A percentile compares a stretch with the other conserved stretches of the same genome.
Conservation (phyloP, 2,888 invertebrate genomes). For the Drosophila flavopinicola region DNA sequence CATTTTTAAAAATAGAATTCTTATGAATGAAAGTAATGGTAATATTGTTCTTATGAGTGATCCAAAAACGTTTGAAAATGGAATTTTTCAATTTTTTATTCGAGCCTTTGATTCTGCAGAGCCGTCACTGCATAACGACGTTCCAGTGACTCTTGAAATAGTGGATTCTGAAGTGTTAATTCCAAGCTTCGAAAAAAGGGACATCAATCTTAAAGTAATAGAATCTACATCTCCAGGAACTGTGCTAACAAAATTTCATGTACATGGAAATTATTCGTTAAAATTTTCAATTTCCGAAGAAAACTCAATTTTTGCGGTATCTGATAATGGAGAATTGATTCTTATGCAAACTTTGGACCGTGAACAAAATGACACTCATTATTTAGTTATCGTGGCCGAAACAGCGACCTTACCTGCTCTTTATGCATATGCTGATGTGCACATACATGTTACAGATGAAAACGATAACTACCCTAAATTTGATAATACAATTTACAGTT, state of each 20-base stretch:
- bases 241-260: constrained; percentile 88
- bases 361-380: constrained; percentile 89
- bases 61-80: constrained; percentile 85
- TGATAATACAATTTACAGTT: constrained; percentile 92
- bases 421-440: constrained; percentile 89
- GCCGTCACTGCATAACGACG: constrained; percentile 90
- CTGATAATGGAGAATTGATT: constrained; percentile 90
- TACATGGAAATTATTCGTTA: constrained; percentile 87
- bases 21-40: constrained; percentile 87
- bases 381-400: constrained; percentile 89
- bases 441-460: constrained; percentile 92
- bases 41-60: constrained; percentile 35
- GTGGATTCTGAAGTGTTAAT: constrained; percentile 89
- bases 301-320: constrained; percentile 89
- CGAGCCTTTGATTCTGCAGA: constrained; percentile 93
- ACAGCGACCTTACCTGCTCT: constrained; percentile 89
- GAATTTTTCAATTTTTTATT: constrained; percentile 94
- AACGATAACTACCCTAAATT: constrained; percentile 96
- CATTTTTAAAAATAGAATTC: constrained; percentile 88
- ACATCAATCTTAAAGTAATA: constrained; percentile 91
- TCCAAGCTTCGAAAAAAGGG: constrained; percentile 90
- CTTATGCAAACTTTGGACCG: constrained; percentile 91
- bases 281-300: constrained; percentile 87
- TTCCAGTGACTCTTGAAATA: constrained; percentile 92
- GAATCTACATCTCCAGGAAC: constrained; percentile 90